These are phyloP conservation scores for Ceriagrion tenellum DNA, from an alignment of 2,888 invertebrate species.

Conservation along the genomic window DNA sequence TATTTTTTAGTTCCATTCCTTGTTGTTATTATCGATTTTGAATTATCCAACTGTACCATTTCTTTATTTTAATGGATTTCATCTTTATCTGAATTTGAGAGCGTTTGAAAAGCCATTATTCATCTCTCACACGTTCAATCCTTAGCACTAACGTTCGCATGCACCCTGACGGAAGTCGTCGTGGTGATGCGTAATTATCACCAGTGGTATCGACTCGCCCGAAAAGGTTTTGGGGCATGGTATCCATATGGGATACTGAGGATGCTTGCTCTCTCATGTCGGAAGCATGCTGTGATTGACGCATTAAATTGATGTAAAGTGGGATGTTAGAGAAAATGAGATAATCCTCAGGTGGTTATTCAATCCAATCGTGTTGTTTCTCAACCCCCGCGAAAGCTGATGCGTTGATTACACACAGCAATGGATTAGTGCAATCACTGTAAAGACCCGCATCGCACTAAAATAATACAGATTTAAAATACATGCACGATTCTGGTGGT, in stretches of 20 bases:
- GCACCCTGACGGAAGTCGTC: not conserved
- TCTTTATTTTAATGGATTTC: not conserved
- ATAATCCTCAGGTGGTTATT: conserved; percentile 15
- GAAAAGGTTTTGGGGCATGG: not conserved
- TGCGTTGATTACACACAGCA: not conserved
- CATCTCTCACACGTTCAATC: not conserved
- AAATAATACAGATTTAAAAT: too few species aligned
- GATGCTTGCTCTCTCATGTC: not conserved
- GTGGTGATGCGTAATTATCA: not conserved
- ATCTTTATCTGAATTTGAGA: not conserved
- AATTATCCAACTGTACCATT: too few species aligned
- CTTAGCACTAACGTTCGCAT: not conserved
- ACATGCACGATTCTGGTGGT: too few species aligned
- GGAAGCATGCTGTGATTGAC: not conserved
- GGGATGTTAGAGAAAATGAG: not conserved
- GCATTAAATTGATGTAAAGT: not conserved
- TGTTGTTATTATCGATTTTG: too few species aligned
- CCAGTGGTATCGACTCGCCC: not conserved
- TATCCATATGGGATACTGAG: not conserved
- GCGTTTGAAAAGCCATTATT: not conserved
- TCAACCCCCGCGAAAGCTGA: not conserved
- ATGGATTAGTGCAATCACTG: too few species aligned
- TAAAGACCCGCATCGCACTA: too few species aligned
- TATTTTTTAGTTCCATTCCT: too few species aligned
- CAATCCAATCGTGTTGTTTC: not conserved